Base-by-base conservation (phyloP, 1,140 invertebrate species). In the Popillia japonica region DNA sequence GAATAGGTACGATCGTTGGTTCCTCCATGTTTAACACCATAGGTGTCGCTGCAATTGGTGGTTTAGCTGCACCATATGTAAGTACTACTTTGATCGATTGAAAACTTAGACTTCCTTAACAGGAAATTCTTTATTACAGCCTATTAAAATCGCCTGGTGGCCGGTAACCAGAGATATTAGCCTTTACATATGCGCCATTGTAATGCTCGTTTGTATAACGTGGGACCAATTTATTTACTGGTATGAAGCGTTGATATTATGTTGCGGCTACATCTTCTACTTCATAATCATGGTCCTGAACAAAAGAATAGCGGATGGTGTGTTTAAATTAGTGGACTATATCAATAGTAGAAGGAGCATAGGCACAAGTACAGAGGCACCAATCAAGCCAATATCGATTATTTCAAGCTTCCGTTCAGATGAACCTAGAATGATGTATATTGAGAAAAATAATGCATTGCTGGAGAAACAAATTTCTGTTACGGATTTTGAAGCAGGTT, bases 21-120 rank as follows among this genome's bases (percentile, higher is more conserved):
- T 95, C 94, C 0, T 93, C 95, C 0, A 93, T 97, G 73, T 97
- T 96, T 83, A 97, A 98, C 82, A 93, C 95, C 0, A 90, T 97
- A 23, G 95, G 94, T 61, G 96, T 96, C 0, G 94, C 94, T 0
- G 94, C 95, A 6, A 87, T 96, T n/a, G 95, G 95, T 20, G 93
- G 94, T 7, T 85, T 98, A 2, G 91, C 92, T 34, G 93, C 95
- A 10, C 87, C 90, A 40, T 86, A 90, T 86, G 96, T 97, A 79
- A 80, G 82, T 78, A 68, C 14, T 22, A 23, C 72, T 2, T 72
- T 72, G 27, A 34, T 72, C 27, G 11, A 34, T 40, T 72, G 0
- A 27, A 72, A 34, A 72, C 10, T 22, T 23, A 34, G 0, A 11
- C 0, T 11, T 72, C n/a, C 1, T 72, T 14, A 34, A 72, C 17